Conservation (phyloP, 2,113 vertebrate species). For the Chionomys nivalis region DNA sequence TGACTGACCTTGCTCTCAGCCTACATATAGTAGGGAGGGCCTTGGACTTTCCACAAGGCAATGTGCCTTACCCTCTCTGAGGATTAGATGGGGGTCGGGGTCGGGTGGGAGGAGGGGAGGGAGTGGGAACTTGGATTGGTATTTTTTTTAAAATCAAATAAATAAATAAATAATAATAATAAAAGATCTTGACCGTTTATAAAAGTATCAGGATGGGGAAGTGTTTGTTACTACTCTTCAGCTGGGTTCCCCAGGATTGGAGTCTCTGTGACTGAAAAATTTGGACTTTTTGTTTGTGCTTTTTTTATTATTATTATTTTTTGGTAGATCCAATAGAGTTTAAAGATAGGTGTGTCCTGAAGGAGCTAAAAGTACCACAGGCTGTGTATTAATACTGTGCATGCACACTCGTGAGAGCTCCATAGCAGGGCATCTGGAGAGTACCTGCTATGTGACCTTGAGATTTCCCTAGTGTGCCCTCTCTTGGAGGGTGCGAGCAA, state of each 20-base stretch:
- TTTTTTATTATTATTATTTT: background rate
- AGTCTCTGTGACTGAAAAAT: background rate
- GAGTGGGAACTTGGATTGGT: too few species aligned
- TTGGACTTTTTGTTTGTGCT: background rate
- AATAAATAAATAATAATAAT: too few species aligned
- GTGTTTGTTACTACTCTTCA: background rate
- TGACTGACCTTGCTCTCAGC: background rate
- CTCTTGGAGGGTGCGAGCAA: rapidly evolving
- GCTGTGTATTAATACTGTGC: background rate
- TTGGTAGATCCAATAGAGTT: background rate
- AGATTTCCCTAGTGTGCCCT: background rate
- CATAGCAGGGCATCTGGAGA: background rate
- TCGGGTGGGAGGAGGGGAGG: too few species aligned
- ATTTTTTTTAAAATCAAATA: too few species aligned
- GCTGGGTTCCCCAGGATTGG: background rate
- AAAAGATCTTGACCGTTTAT: background rate
- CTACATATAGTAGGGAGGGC: too few species aligned
- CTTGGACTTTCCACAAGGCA: too few species aligned
- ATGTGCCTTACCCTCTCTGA: too few species aligned
- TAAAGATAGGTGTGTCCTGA: background rate
- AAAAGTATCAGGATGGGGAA: background rate
- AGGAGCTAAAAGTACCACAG: background rate
- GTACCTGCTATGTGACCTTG: background rate
- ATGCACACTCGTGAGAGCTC: background rate
- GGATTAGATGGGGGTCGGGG: too few species aligned